phyloP scores from a whole-genome alignment of 2,113 vertebrate species.

The Silurus asotus region DNA sequence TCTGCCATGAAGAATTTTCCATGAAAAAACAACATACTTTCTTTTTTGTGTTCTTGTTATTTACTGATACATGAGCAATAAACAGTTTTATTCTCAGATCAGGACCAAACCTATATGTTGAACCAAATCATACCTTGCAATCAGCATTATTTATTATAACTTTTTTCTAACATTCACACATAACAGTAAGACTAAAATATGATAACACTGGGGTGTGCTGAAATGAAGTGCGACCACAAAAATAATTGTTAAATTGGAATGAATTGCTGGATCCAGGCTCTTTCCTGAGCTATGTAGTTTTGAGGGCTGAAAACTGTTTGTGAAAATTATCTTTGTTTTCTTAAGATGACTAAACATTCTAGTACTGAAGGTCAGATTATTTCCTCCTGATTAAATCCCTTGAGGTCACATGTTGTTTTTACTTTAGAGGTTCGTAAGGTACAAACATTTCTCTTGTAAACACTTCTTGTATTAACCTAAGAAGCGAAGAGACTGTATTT shows the following conservation, averaged over 20 bases:
- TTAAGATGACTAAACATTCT: background rate
- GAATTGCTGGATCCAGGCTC: background rate
- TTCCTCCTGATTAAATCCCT: constrained; percentile 30
- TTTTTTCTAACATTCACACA: background rate
- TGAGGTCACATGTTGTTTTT: constrained; percentile 29
- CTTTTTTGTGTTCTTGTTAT: background rate
- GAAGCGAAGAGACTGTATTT: background rate
- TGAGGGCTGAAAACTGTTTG: background rate
- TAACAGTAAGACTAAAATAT: background rate
- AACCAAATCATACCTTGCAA: background rate
- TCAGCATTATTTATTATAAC: background rate
- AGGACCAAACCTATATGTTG: background rate
- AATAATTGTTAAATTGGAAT: background rate
- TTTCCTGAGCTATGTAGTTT: background rate
- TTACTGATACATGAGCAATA: background rate
- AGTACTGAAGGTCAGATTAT: constrained; percentile 36
- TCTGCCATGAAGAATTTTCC: background rate
- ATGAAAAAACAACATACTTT: background rate
- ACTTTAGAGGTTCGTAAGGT: background rate
- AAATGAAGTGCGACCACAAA: background rate
- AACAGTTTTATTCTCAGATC: background rate
- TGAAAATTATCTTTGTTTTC: constrained; percentile 21
- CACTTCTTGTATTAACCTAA: constrained; percentile 13
- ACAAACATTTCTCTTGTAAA: constrained; percentile 15
- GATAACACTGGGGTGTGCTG: background rate